Evolutionary conservation across 2,888 invertebrate genomes (phyloP).

Genomic region (Eristalis pertinax): DNA sequence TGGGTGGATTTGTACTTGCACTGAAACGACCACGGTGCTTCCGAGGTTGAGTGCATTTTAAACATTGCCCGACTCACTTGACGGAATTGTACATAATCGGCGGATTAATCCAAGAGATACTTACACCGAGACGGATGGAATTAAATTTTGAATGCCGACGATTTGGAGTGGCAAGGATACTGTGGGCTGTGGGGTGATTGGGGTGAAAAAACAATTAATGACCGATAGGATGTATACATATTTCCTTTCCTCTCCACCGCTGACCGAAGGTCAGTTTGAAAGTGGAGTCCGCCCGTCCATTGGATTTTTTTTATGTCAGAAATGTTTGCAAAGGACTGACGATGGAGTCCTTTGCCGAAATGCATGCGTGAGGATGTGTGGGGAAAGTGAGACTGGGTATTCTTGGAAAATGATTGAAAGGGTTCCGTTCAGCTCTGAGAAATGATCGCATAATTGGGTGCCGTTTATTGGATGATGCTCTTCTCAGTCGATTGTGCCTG

Average conservation of each 20-base stretch:
- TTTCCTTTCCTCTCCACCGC: background rate
- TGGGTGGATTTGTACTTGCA: slow-evolving; percentile 34
- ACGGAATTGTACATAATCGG: slow-evolving; percentile 9
- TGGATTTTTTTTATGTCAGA: background rate
- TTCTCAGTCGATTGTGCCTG: background rate
- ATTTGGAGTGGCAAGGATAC: slow-evolving; percentile 24
- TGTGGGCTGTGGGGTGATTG: background rate
- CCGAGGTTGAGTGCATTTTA: slow-evolving; percentile 49
- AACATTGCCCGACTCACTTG: slow-evolving; percentile 27
- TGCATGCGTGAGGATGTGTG: slow-evolving; percentile 1
- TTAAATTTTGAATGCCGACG: slow-evolving; percentile 39
- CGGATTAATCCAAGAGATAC: slow-evolving; percentile 54
- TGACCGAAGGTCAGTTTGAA: background rate
- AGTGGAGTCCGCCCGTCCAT: background rate
- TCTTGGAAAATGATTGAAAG: slow-evolving; percentile 23
- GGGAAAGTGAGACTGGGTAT: background rate
- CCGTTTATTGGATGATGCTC: background rate
- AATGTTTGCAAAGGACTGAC: background rate
- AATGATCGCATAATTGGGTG: background rate
- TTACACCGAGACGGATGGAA: slow-evolving; percentile 22
- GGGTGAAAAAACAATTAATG: slow-evolving; percentile 56
- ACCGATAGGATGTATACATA: slow-evolving; percentile 39
- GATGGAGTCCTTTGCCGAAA: background rate
- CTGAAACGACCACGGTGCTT: background rate
- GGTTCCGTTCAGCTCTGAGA: slow-evolving; percentile 12